Conservation (phyloP, 2,113 vertebrate species). For the Calyptomena viridis region DNA sequence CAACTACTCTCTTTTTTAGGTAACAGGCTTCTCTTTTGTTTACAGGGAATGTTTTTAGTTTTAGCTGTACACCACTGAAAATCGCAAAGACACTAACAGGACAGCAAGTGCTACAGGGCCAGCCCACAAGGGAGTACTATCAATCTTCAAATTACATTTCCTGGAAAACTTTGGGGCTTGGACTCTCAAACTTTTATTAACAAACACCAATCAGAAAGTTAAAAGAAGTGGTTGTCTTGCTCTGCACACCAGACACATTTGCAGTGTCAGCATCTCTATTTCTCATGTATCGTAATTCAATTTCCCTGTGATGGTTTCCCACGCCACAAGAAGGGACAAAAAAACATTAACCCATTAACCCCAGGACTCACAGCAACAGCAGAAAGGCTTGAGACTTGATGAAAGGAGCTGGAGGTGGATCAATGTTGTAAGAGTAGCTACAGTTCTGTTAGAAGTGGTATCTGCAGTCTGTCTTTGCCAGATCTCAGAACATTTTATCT, state of each 20-base stretch:
- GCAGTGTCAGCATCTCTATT: accelerated
- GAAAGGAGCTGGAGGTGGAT: not conserved
- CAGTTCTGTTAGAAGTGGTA: not conserved
- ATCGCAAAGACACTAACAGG: not conserved
- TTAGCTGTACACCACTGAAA: not conserved
- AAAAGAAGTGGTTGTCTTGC: not conserved
- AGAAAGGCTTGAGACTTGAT: not conserved
- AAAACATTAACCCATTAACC: not conserved
- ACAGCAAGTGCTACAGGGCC: not conserved
- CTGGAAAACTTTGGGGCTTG: not conserved
- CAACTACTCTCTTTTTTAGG: not conserved
- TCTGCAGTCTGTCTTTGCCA: not conserved
- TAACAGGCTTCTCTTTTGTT: not conserved
- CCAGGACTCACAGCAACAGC: not conserved
- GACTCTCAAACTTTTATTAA: not conserved
- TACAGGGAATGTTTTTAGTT: not conserved
- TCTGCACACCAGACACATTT: not conserved
- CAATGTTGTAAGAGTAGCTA: not conserved
- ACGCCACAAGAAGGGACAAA: not conserved
- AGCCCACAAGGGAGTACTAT: not conserved
- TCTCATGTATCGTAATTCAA: not conserved
- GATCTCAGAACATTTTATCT: not conserved
- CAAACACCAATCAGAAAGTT: not conserved
- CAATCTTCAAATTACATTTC: not conserved
- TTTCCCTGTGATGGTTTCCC: not conserved